Conservation (phyloP, 2,888 invertebrate genomes). For the Amblyjoppa fuscipennis region DNA sequence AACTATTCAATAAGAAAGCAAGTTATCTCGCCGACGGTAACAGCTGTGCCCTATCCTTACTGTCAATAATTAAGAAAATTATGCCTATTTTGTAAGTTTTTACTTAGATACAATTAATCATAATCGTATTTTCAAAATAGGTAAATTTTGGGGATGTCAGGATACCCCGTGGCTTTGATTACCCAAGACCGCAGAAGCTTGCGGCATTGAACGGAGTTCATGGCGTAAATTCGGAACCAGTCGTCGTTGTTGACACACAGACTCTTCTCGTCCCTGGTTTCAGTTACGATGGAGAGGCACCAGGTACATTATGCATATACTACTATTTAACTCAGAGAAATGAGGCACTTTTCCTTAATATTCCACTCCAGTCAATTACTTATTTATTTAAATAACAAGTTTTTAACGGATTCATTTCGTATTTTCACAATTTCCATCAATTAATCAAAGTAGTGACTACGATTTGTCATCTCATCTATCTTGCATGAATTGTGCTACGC, state of each 20-base stretch:
- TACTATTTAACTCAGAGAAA: not conserved
- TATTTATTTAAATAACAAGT: too few species aligned
- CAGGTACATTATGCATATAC: slow-evolving; percentile 89
- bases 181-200: slow-evolving; percentile 94
- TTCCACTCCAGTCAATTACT: not conserved
- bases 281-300: slow-evolving; percentile 96
- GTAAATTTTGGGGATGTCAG: slow-evolving; percentile 96
- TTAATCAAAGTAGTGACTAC: too few species aligned
- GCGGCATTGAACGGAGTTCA: slow-evolving; percentile 92
- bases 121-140: slow-evolving; percentile 83
- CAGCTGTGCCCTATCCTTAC: not conserved
- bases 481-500: too few species aligned
- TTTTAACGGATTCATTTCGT: too few species aligned
- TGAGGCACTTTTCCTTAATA: not conserved
- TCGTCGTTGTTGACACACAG: slow-evolving; percentile 97
- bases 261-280: slow-evolving; percentile 96
- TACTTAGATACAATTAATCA: not conserved
- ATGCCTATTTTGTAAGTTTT: not conserved
- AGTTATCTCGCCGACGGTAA: slow-evolving; percentile 23
- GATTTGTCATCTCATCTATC: too few species aligned
- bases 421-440: too few species aligned
- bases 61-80: not conserved
- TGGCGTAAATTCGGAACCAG: slow-evolving; percentile 93
- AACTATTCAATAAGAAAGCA: slow-evolving; percentile 43
- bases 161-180: slow-evolving; percentile 92